Evolutionary conservation across 2,888 invertebrate genomes (phyloP), one percentile per base, ranked within the genome.

Genomic region (Pocota personata): DNA sequence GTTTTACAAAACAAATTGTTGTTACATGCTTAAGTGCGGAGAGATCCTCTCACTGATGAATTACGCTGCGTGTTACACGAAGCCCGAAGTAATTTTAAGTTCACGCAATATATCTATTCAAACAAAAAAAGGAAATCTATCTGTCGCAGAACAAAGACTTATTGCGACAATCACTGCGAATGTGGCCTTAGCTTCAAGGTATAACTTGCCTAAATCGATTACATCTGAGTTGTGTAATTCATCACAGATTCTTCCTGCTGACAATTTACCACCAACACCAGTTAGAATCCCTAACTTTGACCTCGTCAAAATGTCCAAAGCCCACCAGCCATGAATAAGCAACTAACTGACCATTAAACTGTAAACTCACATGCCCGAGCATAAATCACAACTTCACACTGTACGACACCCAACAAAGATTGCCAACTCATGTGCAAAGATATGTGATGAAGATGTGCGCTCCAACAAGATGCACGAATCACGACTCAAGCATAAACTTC

Each of bases 51-150:
- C 40, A 43, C 64, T 77, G 64, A 77, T 64, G 32, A 66, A 64
- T 55, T 64, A 19, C 57, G 32, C 69, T 72, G 82, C 77, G 77
- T 83, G 72, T 46, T 66, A 64, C 82, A 83, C 82, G 82, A 83
- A 83, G 43, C 32, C n/a, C 16, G 10, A 43, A 27, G 14, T 43
- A 66, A 40, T 27, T 58, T 79, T 50, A 14, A 35, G 43, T 77
- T 58, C 82, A 72, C 77, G 82, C 82, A 77, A 83, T 46, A 27
- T 21, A 58, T 55, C 52, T 16, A 32, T 27, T 43, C 40, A 69
- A 40, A 46, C 16, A 27, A 24, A 57, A 24, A 24, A 1, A 37
- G 16, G 0, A 14, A 40, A 55, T 40, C 60, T 21, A 40, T 37
- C 19, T 37, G 24, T 24, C 67, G 27, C 40, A 40, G 24, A 55